Conservation (phyloP, 2,113 vertebrate species). For the Alethe castanea region DNA sequence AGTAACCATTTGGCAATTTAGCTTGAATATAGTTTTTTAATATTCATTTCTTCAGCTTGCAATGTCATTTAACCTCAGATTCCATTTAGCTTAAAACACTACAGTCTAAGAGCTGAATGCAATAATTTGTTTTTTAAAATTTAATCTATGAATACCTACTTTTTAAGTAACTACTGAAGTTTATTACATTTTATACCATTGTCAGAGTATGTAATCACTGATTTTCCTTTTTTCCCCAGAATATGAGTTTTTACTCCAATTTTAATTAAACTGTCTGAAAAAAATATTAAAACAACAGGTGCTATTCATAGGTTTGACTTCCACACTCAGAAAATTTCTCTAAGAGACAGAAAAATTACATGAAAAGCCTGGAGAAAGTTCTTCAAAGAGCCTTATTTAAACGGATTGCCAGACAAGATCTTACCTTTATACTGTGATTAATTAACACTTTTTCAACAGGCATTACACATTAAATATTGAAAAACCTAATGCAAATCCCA, state of each 20-base stretch:
- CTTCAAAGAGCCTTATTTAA: not conserved
- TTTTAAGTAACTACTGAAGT: not conserved
- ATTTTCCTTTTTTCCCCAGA: not conserved
- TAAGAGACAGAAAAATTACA: not conserved
- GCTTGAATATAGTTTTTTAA: constrained; percentile 71
- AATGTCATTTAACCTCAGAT: constrained; percentile 56
- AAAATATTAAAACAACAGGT: not conserved
- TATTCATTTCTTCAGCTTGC: constrained; percentile 30
- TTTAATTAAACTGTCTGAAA: not conserved
- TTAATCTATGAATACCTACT: not conserved
- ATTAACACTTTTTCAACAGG: not conserved
- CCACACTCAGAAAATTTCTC: not conserved
- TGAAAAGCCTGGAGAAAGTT: not conserved
- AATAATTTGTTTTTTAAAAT: not conserved
- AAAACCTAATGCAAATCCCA: not conserved
- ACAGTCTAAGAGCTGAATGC: not conserved
- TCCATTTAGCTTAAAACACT: constrained; percentile 44
- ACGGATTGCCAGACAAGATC: not conserved
- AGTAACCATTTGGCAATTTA: constrained; percentile 75
- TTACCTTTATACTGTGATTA: not conserved
- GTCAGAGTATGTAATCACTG: not conserved
- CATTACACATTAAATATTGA: not conserved
- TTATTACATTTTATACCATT: not conserved
- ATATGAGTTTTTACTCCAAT: not conserved
- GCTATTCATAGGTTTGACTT: not conserved